A percentile compares a stretch with the other conserved stretches of the same genome.
Evolutionary conservation across 2,888 invertebrate genomes (phyloP).

Genomic region (Eilema caniola): DNA sequence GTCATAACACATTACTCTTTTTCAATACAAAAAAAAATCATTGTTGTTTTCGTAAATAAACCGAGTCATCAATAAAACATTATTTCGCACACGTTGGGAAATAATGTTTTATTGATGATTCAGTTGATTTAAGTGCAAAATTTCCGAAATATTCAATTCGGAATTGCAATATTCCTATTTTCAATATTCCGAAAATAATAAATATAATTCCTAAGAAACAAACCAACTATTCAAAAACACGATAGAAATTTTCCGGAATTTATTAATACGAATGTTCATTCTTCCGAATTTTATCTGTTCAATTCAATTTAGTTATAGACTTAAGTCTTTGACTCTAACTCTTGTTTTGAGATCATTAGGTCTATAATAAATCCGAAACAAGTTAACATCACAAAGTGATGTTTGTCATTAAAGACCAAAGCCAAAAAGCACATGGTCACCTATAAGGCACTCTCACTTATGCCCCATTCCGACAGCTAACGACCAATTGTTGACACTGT

Average conservation of each 20-base stretch:
- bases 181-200: too few relatives aligned
- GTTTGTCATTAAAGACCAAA: background rate
- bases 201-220: too few relatives aligned
- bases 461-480: slow-evolving; percentile 21
- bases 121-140: background rate
- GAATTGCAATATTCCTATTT: too few relatives aligned
- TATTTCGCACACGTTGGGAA: too few relatives aligned
- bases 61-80: too few relatives aligned
- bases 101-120: background rate
- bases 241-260: too few relatives aligned
- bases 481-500: slow-evolving; percentile 42
- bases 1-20: background rate
- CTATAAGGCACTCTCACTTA: slow-evolving; percentile 34
- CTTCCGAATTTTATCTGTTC: too few relatives aligned
- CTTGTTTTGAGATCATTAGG: background rate
- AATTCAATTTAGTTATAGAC: background rate
- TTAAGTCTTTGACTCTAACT: too few relatives aligned
- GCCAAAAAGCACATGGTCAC: slow-evolving; percentile 4
- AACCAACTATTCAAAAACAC: too few relatives aligned
- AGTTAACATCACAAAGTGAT: background rate
- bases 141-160: too few relatives aligned
- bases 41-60: background rate
- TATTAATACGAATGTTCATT: too few relatives aligned
- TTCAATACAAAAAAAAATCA: background rate
- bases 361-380: background rate